These are phyloP conservation scores for Anolis apletophallus DNA, from an alignment of 2,797 vertebrate species.

Conservation along the genomic window DNA sequence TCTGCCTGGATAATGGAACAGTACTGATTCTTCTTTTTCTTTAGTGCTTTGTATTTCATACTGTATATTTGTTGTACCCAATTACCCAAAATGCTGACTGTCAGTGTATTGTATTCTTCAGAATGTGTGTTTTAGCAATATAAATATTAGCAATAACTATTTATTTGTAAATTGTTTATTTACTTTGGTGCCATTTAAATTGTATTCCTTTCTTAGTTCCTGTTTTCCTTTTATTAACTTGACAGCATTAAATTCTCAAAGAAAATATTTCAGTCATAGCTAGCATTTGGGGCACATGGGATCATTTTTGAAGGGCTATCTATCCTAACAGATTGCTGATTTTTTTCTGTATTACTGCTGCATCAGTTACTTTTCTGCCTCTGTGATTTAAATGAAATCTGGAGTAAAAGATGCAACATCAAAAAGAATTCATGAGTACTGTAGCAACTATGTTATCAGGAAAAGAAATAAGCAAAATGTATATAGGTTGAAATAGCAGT, in stretches of 20 bases:
- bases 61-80: neutral
- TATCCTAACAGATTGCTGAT: constrained; percentile 7
- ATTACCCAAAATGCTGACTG: neutral
- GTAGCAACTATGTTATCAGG: fast-evolving
- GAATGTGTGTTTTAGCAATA: neutral
- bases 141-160: neutral
- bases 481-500: constrained; percentile 55
- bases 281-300: neutral
- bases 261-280: neutral
- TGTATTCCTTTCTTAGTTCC: neutral
- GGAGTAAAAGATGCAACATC: constrained; percentile 3
- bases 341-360: neutral
- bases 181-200: neutral
- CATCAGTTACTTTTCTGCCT: constrained; percentile 3
- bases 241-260: neutral
- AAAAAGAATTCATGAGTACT: constrained; percentile 8
- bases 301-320: neutral
- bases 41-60: neutral
- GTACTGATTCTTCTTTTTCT: too few relatives aligned
- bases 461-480: constrained; percentile 25
- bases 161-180: neutral
- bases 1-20: too few relatives aligned
- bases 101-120: neutral
- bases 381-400: constrained; percentile 30
- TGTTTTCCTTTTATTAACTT: neutral